phyloP scores from a whole-genome alignment of 64 coral and sea anemone species.

The Stichodactyla mertensii region DNA sequence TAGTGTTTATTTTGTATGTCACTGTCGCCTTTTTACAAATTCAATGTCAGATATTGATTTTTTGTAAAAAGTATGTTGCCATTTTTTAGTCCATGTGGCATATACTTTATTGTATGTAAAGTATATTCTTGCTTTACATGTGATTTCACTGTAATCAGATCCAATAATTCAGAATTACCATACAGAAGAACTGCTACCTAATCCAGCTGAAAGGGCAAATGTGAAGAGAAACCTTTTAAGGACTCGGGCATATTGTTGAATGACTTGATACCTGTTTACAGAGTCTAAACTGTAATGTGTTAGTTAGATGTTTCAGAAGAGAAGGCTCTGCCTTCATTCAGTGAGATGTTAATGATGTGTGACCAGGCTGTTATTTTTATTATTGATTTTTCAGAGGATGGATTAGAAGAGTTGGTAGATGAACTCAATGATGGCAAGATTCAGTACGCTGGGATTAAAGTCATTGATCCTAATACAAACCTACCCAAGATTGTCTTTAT shows the following conservation, averaged over 20 bases:
- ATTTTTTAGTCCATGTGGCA: too few species aligned
- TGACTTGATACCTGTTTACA: too few species aligned
- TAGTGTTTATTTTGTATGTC: too few species aligned
- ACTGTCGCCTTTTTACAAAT: too few species aligned
- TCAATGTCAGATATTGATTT: too few species aligned
- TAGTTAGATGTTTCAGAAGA: too few species aligned
- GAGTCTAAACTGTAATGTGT: too few species aligned
- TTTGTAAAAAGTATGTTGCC: too few species aligned
- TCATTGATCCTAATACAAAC: constrained; percentile 97
- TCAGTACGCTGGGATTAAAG: constrained; percentile 88
- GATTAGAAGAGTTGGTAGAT: constrained; percentile 84
- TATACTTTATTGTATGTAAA: background rate
- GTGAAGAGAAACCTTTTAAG: too few species aligned
- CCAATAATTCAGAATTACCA: background rate
- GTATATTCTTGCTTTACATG: background rate
- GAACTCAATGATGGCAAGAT: constrained; percentile 94
- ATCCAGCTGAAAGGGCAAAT: background rate
- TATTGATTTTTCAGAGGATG: constrained; percentile 60
- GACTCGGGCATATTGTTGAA: too few species aligned
- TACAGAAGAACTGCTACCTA: background rate
- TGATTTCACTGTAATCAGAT: background rate
- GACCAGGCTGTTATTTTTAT: background rate
- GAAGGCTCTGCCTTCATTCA: too few species aligned
- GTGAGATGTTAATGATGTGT: too few species aligned
- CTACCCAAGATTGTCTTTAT: constrained; percentile 97